phyloP scores from a whole-genome alignment of 2,797 vertebrate genomes.

The Peromyscus melanophrys region DNA sequence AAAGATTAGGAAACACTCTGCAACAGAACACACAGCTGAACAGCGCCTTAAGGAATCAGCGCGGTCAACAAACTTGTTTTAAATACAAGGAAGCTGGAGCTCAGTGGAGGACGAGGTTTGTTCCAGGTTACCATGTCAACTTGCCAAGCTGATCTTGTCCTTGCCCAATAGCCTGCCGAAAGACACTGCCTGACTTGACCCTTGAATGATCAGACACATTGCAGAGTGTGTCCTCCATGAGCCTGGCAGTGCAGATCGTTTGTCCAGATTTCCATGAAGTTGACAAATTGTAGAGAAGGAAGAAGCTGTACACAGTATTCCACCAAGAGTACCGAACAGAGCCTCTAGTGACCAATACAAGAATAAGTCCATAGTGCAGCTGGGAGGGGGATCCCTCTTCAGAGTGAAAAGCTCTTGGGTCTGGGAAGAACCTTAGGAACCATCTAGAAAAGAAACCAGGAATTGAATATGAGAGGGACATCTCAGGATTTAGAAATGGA shows the following conservation, averaged over 20 bases:
- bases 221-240: neutral
- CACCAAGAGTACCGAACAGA: neutral
- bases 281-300: neutral
- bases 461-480: too few species aligned
- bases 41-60: slow-evolving; percentile 32
- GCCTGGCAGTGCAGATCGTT: neutral
- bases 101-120: neutral
- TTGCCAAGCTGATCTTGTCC: neutral
- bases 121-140: neutral
- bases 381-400: neutral
- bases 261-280: neutral
- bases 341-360: neutral
- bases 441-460: neutral
- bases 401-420: neutral
- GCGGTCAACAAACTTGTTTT: slow-evolving; percentile 46
- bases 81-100: slow-evolving; percentile 20
- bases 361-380: neutral
- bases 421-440: neutral
- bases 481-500: slow-evolving; percentile 9
- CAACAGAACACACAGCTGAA: slow-evolving; percentile 59
- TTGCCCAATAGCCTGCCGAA: neutral
- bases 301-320: neutral
- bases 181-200: neutral
- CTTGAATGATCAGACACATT: neutral
- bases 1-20: slow-evolving; percentile 72